A percentile compares a stretch with the other conserved stretches of the same genome.
These are phyloP conservation scores for Callocephalon fimbriatum DNA, from an alignment of 2,113 vertebrate species.

Conservation along the genomic window DNA sequence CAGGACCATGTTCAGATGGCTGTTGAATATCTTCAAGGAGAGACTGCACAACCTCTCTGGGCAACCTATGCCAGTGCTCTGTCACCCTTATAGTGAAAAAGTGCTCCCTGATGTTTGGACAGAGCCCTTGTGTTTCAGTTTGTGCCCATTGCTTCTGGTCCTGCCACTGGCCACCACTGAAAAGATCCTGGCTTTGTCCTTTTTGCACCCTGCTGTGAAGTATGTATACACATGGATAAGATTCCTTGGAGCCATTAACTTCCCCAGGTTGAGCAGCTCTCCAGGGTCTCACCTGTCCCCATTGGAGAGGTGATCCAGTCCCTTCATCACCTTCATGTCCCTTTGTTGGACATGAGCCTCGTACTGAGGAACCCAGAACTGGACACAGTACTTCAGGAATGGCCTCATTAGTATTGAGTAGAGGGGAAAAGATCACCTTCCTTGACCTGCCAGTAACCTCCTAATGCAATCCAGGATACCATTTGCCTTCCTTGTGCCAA, in stretches of 20 bases:
- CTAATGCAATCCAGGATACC: neutral
- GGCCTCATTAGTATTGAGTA: neutral
- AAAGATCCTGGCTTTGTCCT: neutral
- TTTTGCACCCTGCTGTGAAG: neutral
- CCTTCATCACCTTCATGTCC: neutral
- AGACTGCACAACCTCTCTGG: neutral
- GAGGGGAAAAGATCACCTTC: neutral
- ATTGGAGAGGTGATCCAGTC: neutral
- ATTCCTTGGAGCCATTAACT: neutral
- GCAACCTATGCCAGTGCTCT: neutral
- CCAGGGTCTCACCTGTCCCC: neutral
- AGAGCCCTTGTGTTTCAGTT: neutral
- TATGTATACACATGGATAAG: neutral
- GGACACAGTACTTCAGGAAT: rapidly evolving
- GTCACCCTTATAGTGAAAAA: neutral
- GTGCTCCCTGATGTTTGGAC: neutral
- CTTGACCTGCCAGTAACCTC: neutral
- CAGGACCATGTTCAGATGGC: rapidly evolving
- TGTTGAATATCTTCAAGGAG: neutral
- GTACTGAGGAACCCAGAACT: neutral
- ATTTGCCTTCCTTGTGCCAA: neutral
- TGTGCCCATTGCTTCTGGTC: neutral
- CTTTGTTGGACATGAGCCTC: neutral
- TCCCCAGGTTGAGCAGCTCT: neutral
- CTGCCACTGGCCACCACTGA: neutral